phyloP scores from a whole-genome alignment of 1,140 invertebrate genomes.

The Heliconius himera region DNA sequence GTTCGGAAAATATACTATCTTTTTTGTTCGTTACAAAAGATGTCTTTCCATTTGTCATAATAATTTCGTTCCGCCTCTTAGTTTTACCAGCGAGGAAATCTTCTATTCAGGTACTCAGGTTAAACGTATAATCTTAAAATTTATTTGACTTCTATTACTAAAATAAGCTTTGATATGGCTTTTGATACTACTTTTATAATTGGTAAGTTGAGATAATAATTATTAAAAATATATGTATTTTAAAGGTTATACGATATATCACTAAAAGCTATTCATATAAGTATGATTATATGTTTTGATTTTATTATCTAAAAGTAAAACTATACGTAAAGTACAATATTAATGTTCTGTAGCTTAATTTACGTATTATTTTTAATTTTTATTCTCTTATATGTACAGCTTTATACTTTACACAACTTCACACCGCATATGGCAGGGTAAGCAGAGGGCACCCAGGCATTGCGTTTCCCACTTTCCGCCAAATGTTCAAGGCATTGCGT shows the following conservation, averaged over 20 bases:
- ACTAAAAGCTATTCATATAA: too few species aligned
- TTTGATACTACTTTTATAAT: background rate
- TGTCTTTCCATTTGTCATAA: conserved; percentile 37
- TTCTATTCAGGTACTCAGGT: conserved; percentile 12
- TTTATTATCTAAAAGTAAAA: too few species aligned
- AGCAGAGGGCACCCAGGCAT: too few species aligned
- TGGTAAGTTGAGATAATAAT: background rate
- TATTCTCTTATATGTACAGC: background rate
- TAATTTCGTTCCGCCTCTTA: conserved; percentile 37
- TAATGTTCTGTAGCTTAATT: too few species aligned
- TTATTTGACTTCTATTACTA: conserved; percentile 4
- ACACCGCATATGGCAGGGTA: too few species aligned
- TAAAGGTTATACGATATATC: too few species aligned
- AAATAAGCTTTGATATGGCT: background rate
- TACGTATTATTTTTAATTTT: background rate
- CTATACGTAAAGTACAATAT: background rate
- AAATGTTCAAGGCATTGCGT: too few species aligned
- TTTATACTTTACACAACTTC: too few species aligned
- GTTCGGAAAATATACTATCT: conserved; percentile 25
- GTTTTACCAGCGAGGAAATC: conserved; percentile 30
- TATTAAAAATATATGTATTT: too few species aligned
- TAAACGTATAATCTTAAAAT: conserved; percentile 12
- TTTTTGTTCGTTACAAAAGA: conserved; percentile 30
- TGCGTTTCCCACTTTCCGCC: too few species aligned
- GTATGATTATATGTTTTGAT: too few species aligned